phyloP scores from a whole-genome alignment of 2,113 vertebrate genomes.

The Plestiodon gilberti region DNA sequence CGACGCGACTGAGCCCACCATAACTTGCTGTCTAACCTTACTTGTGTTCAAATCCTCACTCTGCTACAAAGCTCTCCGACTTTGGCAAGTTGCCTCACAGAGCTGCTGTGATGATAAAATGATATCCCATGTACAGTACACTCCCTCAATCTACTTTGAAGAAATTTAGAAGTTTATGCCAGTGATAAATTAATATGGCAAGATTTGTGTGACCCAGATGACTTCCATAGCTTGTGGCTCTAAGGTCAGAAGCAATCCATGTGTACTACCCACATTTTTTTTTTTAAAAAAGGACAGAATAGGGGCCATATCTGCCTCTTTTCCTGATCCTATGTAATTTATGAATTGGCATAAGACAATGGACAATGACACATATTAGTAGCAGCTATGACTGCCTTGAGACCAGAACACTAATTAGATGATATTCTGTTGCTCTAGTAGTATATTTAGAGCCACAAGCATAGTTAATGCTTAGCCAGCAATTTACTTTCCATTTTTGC shows the following conservation, averaged over 20 bases:
- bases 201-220: neutral
- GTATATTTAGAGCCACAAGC: constrained; percentile 35
- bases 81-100: neutral
- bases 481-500: constrained; percentile 39
- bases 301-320: neutral
- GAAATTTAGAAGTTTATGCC: neutral
- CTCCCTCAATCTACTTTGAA: neutral
- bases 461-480: constrained; percentile 39
- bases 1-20: too few relatives aligned
- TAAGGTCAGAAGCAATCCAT: neutral
- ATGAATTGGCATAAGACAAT: neutral
- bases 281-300: neutral
- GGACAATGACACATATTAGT: neutral
- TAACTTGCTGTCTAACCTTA: too few relatives aligned
- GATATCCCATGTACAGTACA: neutral
- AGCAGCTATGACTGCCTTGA: neutral
- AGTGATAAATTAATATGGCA: neutral
- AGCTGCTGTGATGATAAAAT: neutral
- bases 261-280: neutral
- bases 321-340: neutral
- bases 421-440: constrained; percentile 31
- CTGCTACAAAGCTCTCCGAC: neutral
- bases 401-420: neutral
- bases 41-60: neutral
- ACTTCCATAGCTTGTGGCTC: neutral